These are phyloP conservation scores for Zaprionus bogoriensis DNA, from an alignment of 2,888 invertebrate genomes.

Conservation along the genomic window DNA sequence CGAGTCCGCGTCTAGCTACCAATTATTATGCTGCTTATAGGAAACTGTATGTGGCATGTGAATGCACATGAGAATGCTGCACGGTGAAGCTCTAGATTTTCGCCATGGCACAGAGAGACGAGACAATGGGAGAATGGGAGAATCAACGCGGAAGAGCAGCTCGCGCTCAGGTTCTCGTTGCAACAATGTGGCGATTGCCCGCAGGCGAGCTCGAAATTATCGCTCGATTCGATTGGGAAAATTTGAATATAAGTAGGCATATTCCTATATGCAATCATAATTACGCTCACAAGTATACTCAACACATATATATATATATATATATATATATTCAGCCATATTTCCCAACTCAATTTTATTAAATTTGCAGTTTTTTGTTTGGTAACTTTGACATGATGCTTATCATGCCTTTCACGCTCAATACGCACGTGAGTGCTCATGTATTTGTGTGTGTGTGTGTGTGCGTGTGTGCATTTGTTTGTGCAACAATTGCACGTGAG, in stretches of 20 bases:
- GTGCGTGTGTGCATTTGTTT: background rate
- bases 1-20: constrained; percentile 5
- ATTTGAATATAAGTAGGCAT: background rate
- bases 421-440: too few species aligned
- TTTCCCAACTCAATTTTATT: background rate
- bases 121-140: background rate
- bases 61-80: constrained; percentile 19
- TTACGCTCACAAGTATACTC: background rate
- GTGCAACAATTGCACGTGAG: background rate
- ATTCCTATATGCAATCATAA: too few species aligned
- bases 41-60: constrained; percentile 18
- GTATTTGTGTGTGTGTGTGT: too few species aligned
- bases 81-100: constrained; percentile 8
- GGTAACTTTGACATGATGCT: background rate
- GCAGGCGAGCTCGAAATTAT: background rate
- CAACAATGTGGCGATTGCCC: background rate
- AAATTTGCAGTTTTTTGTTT: background rate
- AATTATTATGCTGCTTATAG: constrained; percentile 29
- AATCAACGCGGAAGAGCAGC: background rate
- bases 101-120: background rate
- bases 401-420: background rate
- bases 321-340: background rate
- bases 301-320: background rate
- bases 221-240: background rate
- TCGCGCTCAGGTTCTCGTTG: background rate